phyloP scores from a whole-genome alignment of 2,113 vertebrate species.

The Osmerus eperlanus region DNA sequence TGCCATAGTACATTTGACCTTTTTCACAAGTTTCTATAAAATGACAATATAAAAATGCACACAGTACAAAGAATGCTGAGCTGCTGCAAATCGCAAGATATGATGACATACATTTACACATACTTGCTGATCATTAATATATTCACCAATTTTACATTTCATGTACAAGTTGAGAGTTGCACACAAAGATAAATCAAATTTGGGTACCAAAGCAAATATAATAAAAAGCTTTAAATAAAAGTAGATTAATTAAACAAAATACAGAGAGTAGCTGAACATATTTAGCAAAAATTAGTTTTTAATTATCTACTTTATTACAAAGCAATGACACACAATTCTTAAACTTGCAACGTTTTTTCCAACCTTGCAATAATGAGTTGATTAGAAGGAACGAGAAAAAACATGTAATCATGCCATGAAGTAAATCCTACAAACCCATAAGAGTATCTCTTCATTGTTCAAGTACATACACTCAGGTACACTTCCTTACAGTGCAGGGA shows the following conservation, averaged over 20 bases:
- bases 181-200: slow-evolving; percentile 76
- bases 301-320: slow-evolving; percentile 40
- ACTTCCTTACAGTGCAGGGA: slow-evolving; percentile 75
- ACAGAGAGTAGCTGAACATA: slow-evolving; percentile 31
- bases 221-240: slow-evolving; percentile 87
- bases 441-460: slow-evolving; percentile 29
- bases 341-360: slow-evolving; percentile 16
- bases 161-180: slow-evolving; percentile 67
- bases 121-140: slow-evolving; percentile 91
- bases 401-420: slow-evolving; percentile 27
- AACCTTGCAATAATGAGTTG: slow-evolving; percentile 13
- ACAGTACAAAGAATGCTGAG: slow-evolving; percentile 97
- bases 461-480: slow-evolving; percentile 56
- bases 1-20: slow-evolving; percentile 25
- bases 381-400: slow-evolving; percentile 32
- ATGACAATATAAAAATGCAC: slow-evolving; percentile 99
- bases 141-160: slow-evolving; percentile 71
- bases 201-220: slow-evolving; percentile 90
- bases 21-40: slow-evolving; percentile 85
- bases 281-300: slow-evolving; percentile 13
- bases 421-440: slow-evolving; percentile 24
- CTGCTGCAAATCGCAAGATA: slow-evolving; percentile 91
- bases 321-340: slow-evolving; percentile 40
- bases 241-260: slow-evolving; percentile 78
- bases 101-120: slow-evolving; percentile 88